These are phyloP conservation scores for Jaculus jaculus DNA, from an alignment of 2,113 vertebrate species.

Conservation along the genomic window DNA sequence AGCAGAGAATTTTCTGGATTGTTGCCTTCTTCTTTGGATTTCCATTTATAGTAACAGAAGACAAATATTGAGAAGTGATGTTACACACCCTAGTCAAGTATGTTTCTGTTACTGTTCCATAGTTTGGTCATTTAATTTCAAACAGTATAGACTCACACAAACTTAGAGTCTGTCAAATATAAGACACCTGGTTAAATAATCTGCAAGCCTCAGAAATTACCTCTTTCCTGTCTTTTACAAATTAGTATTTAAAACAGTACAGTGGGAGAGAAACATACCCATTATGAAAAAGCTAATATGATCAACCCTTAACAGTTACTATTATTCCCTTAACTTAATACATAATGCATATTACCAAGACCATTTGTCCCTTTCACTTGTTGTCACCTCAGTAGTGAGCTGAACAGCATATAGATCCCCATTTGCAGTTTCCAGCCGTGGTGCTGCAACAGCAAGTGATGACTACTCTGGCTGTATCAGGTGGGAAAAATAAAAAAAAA, in stretches of 20 bases:
- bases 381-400: fast-evolving
- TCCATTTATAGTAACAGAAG: neutral
- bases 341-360: too few relatives aligned
- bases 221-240: neutral
- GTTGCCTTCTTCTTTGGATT: neutral
- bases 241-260: neutral
- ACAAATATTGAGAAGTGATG: neutral
- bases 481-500: too few relatives aligned
- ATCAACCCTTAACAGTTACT: neutral
- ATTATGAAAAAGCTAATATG: neutral
- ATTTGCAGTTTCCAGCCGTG: neutral
- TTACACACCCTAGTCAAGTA: neutral
- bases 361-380: neutral
- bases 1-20: neutral
- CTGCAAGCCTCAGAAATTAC: neutral
- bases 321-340: neutral
- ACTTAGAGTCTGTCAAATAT: neutral
- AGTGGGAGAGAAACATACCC: neutral
- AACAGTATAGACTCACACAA: neutral
- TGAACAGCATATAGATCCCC: too few relatives aligned
- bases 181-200: neutral
- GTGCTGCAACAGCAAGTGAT: neutral
- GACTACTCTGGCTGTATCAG: neutral
- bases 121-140: neutral
- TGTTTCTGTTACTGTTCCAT: neutral